Conservation (phyloP, 2,797 vertebrate genomes). For the Meriones psammophilus region DNA sequence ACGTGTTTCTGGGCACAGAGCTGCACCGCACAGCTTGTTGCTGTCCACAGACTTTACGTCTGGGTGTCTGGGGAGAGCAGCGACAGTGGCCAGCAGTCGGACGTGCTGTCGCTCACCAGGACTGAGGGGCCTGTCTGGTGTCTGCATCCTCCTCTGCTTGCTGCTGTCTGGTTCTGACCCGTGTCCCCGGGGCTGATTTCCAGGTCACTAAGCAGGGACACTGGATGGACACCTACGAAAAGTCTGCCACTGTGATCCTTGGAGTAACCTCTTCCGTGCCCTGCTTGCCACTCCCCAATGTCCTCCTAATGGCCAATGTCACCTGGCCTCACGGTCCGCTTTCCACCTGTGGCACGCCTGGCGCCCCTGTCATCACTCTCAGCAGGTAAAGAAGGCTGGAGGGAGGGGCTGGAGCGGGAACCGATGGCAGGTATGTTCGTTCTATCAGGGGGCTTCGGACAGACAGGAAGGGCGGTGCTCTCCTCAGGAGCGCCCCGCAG, state of each 20-base stretch:
- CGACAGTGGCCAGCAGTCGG: background rate
- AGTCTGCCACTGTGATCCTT: conserved; percentile 76
- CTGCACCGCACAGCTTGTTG: background rate
- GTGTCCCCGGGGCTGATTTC: conserved; percentile 37
- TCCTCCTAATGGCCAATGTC: conserved; percentile 85
- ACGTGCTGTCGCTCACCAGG: background rate
- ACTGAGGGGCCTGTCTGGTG: background rate
- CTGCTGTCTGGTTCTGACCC: conserved; percentile 27
- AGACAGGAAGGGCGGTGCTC: background rate
- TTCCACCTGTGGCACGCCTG: background rate
- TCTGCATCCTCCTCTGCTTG: background rate
- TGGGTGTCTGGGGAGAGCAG: background rate
- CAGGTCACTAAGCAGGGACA: conserved; percentile 80
- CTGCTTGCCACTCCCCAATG: conserved; percentile 85
- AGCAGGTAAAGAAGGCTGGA: conserved; percentile 78
- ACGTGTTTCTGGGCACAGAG: background rate
- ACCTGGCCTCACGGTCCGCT: conserved; percentile 62
- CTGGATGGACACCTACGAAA: conserved; percentile 76
- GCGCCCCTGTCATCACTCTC: conserved; percentile 72
- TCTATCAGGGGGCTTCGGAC: background rate
- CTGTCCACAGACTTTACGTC: background rate
- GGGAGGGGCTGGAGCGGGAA: background rate
- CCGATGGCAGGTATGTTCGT: too few relatives aligned
- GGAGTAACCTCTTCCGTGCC: conserved; percentile 86
- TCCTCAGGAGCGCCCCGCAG: background rate